Evolutionary conservation across 2,888 invertebrate genomes (phyloP), one percentile per base, ranked within the genome.

Genomic region (Microctonus hyperodae): DNA sequence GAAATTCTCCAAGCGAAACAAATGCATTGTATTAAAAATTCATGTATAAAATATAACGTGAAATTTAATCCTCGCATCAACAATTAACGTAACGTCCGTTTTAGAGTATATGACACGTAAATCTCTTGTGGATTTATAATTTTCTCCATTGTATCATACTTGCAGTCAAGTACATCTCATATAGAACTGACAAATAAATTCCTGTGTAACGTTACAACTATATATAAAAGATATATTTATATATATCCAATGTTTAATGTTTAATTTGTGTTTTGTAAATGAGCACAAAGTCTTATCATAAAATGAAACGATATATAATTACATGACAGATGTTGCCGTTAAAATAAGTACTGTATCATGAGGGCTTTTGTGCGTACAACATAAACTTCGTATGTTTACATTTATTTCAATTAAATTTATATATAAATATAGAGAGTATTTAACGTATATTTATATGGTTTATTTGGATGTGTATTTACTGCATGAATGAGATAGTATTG

Each of bases 171-270:
- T 63, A 20, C 40, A 31, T 40, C 44, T 55, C 44, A 11, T 23
- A 20, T 4, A 40, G 10, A n/a, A 40, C 57, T 64, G 48, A 64
- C 57, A 44, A 50, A 64, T 56, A 56, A 64, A 64, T 57, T 64
- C 35, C 48, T 48, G 62, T 37, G 23, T 35, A 64, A 57, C 57
- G 64, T 56, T 31, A 50, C 48, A 22, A 50, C 20, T 59, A 44
- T 11, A 5, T n/a, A n/a, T n/a, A n/a, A n/a, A n/a, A n/a, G n/a
- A 11, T 37, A 5, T 37, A n/a, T 37, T 3, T 31, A 6, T 31
- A 6, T 7, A 6, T 31, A 6, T 6, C 6, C n/a, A n/a, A n/a
- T n/a, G n/a, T n/a, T n/a, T n/a, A n/a, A n/a, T n/a, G n/a, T n/a
- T n/a, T n/a, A n/a, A n/a, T n/a, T n/a, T n/a, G n/a, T n/a, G n/a